A percentile compares a stretch with the other conserved stretches of the same genome.
Conservation (phyloP, 2,888 invertebrate species). For the Erpobdella octoculata region DNA sequence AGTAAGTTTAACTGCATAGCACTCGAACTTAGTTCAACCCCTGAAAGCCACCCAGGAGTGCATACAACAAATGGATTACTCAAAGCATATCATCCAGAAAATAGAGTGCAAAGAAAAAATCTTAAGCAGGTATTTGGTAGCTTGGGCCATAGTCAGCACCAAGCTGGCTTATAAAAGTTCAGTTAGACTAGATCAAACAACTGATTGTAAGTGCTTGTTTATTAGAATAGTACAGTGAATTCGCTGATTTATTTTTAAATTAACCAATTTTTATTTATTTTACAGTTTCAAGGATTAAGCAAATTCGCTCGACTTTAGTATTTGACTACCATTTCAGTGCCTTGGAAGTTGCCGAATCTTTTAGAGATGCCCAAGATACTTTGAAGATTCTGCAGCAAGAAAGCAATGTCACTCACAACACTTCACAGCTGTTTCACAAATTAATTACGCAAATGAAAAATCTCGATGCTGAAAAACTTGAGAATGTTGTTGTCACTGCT, state of each 20-base stretch:
- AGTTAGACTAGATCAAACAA: neutral
- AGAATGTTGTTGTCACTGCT: slow-evolving; percentile 37
- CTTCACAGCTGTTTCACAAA: slow-evolving; percentile 53
- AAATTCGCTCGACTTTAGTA: slow-evolving; percentile 53
- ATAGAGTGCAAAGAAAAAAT: slow-evolving; percentile 64
- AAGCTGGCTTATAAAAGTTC: slow-evolving; percentile 42
- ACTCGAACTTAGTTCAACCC: slow-evolving; percentile 50
- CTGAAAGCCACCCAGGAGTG: slow-evolving; percentile 58
- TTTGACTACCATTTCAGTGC: slow-evolving; percentile 61
- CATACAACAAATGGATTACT: slow-evolving; percentile 61
- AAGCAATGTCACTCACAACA: slow-evolving; percentile 49
- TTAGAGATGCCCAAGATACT: slow-evolving; percentile 38
- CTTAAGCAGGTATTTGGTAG: slow-evolving; percentile 54
- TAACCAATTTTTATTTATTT: neutral
- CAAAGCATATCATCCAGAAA: slow-evolving; percentile 63
- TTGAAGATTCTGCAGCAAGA: slow-evolving; percentile 44
- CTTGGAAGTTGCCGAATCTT: slow-evolving; percentile 34
- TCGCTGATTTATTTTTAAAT: neutral
- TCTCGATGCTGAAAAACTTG: slow-evolving; percentile 47
- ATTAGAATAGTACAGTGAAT: too few species aligned
- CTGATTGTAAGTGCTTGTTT: slow-evolving; percentile 13
- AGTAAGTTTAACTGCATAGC: too few species aligned
- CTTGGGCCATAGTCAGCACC: slow-evolving; percentile 51
- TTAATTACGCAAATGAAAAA: slow-evolving; percentile 51
- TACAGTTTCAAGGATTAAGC: neutral